Percentiles rank a stretch among this genome's conserved stretches.
Conservation (phyloP, 2,113 vertebrate species). For the Anarhynchus alexandrinus region DNA sequence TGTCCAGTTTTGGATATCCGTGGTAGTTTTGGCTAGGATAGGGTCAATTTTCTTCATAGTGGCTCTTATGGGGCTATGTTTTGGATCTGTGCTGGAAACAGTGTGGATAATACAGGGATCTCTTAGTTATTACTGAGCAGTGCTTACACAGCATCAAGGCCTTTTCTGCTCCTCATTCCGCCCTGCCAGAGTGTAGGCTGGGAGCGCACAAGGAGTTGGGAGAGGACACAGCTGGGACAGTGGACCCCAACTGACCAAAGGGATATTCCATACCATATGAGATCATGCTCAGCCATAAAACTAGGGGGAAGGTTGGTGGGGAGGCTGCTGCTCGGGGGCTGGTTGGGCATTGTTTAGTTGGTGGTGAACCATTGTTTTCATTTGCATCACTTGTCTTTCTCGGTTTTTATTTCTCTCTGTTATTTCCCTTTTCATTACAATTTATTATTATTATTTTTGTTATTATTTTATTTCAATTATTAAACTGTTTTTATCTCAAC, state of each 20-base stretch:
- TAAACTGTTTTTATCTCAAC: not conserved
- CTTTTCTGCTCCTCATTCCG: not conserved
- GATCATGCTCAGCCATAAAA: not conserved
- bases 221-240: not conserved
- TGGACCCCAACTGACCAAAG: not conserved
- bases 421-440: not conserved
- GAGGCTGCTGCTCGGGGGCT: too few species aligned
- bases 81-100: not conserved
- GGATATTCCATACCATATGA: not conserved
- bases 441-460: not conserved
- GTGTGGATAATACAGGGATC: not conserved
- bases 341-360: not conserved
- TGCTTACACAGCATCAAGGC: not conserved
- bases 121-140: not conserved
- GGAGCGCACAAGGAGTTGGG: not conserved
- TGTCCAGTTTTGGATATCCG: not conserved
- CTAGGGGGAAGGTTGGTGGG: not conserved
- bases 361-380: not conserved
- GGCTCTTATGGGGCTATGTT: not conserved
- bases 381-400: not conserved
- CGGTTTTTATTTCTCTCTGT: not conserved
- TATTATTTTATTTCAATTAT: not conserved
- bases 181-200: not conserved
- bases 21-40: not conserved
- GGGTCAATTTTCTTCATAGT: not conserved